These are phyloP conservation scores for Tetragnatha montana DNA, from an alignment of 2,888 invertebrate genomes.

Conservation along the genomic window DNA sequence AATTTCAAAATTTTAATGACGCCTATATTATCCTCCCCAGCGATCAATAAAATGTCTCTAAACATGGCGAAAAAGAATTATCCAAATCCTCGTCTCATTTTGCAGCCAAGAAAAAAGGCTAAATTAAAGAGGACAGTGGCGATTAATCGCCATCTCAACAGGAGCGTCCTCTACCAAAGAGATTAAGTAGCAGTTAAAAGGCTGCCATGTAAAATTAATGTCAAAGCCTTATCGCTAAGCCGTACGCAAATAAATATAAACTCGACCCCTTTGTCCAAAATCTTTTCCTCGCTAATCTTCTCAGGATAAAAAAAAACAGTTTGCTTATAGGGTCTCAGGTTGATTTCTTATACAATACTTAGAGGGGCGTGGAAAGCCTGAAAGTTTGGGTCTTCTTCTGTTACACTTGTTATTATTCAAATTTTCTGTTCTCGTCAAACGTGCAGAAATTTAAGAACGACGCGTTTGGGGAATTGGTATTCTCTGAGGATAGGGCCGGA, in stretches of 20 bases:
- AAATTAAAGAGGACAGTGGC: neutral
- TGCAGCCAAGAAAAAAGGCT: neutral
- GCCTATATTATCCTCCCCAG: neutral
- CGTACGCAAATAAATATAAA: conserved; percentile 4
- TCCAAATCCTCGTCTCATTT: neutral
- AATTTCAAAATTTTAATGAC: too few relatives aligned
- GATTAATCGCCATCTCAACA: neutral
- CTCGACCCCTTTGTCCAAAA: neutral
- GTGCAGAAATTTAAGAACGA: conserved; percentile 8
- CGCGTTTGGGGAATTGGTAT: too few relatives aligned
- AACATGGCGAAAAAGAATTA: neutral
- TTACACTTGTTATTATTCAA: too few relatives aligned
- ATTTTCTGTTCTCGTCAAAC: neutral
- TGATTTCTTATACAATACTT: neutral
- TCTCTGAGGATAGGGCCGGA: too few relatives aligned
- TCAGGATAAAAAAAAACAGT: neutral
- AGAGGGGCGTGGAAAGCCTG: neutral
- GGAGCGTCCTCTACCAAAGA: neutral
- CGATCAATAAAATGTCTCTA: neutral
- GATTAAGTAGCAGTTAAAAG: conserved; percentile 36
- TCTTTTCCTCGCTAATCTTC: neutral
- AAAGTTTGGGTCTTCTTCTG: too few relatives aligned
- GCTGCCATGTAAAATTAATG: conserved; percentile 11
- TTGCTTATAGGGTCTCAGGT: neutral
- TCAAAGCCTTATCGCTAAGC: conserved; percentile 1